Conservation (phyloP, 2,888 invertebrate genomes). For the Himalopsyche anomala region DNA sequence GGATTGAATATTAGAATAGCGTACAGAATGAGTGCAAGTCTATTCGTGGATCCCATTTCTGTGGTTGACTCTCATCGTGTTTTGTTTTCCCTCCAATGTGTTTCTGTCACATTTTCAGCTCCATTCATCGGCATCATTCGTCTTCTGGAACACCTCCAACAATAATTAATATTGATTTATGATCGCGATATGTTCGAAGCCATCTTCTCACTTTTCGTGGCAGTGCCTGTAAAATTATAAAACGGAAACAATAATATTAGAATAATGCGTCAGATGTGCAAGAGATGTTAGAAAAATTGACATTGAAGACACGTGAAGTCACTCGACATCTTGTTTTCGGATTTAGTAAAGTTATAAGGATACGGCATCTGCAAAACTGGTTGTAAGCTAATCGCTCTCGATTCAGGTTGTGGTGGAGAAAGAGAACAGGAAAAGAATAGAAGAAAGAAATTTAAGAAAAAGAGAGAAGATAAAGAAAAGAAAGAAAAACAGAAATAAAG, state of each 20-base stretch:
- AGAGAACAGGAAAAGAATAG: no score
- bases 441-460: no score
- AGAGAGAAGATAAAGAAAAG: no score
- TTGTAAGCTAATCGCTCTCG: no score
- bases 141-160: neutral
- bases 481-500: no score
- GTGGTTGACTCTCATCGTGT: constrained; percentile 10
- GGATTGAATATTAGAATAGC: constrained; percentile 9
- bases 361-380: no score
- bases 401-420: no score
- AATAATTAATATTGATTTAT: constrained; percentile 31
- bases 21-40: constrained; percentile 1
- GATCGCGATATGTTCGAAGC: neutral
- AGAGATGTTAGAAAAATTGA: no score
- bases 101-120: constrained; percentile 25
- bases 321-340: no score
- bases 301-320: no score
- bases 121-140: neutral
- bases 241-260: neutral
- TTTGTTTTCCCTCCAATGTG: neutral
- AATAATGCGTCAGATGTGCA: neutral
- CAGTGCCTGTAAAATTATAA: neutral
- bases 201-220: neutral
- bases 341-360: no score
- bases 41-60: constrained; percentile 30